These are phyloP conservation scores for Cephus nigrinus DNA, from an alignment of 2,888 invertebrate species.

Conservation along the genomic window DNA sequence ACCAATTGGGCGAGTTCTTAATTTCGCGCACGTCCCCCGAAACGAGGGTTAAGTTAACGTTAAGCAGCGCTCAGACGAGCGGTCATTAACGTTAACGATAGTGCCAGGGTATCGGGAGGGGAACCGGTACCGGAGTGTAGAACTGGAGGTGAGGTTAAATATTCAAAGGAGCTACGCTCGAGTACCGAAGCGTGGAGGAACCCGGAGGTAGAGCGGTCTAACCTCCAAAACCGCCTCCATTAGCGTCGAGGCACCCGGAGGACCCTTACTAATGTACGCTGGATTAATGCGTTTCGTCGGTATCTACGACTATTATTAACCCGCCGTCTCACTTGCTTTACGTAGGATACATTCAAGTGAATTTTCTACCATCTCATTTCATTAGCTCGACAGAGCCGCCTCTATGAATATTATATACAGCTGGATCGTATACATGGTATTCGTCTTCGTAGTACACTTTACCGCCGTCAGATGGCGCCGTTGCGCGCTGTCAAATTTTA, in stretches of 20 bases:
- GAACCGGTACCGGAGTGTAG: neutral
- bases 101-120: neutral
- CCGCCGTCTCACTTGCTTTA: neutral
- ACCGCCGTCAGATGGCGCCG: neutral
- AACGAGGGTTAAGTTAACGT: constrained; percentile 19
- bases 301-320: constrained; percentile 8
- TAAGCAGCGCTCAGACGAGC: constrained; percentile 16
- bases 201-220: constrained; percentile 27
- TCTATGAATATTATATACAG: neutral
- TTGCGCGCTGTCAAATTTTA: neutral
- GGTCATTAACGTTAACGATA: constrained; percentile 20
- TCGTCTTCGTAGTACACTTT: too few species aligned
- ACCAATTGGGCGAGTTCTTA: constrained; percentile 9
- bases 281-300: constrained; percentile 23
- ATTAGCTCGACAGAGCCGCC: neutral
- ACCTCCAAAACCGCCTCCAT: constrained; percentile 38
- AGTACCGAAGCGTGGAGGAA: constrained; percentile 15
- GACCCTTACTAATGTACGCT: constrained; percentile 19
- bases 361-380: neutral
- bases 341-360: neutral
- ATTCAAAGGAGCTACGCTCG: constrained; percentile 17
- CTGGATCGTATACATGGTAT: neutral
- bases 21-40: constrained; percentile 14
- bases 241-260: constrained; percentile 26
- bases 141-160: constrained; percentile 15